phyloP scores from a whole-genome alignment of 2,113 vertebrate species.

The Hydropotes inermis region DNA sequence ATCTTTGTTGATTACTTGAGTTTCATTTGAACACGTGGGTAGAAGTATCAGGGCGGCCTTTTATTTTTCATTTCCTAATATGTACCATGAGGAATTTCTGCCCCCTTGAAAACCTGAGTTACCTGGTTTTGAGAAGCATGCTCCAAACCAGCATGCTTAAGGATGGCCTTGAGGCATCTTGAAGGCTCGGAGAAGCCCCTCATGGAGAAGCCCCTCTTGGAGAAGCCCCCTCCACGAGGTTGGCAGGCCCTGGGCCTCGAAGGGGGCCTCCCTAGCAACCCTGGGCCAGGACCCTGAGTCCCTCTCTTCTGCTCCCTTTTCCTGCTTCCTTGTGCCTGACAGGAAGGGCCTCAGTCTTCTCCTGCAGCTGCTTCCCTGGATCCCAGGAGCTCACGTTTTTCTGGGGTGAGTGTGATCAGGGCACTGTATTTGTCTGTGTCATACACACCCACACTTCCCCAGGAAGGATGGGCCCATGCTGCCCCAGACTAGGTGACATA shows the following conservation, averaged over 20 bases:
- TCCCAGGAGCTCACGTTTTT: neutral
- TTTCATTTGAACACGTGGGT: neutral
- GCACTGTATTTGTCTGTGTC: neutral
- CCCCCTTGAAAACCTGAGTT: neutral
- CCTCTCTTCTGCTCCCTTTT: neutral
- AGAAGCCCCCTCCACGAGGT: neutral
- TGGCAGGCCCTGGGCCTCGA: neutral
- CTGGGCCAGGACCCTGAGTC: neutral
- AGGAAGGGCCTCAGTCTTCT: neutral
- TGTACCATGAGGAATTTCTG: neutral
- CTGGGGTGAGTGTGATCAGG: neutral
- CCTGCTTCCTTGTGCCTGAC: neutral
- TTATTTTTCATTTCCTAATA: neutral
- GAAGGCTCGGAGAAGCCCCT: neutral
- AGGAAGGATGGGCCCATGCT: neutral
- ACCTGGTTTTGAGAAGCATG: neutral
- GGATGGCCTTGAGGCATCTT: neutral
- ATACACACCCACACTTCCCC: neutral
- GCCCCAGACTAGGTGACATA: neutral
- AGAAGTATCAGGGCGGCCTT: neutral
- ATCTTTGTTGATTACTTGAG: neutral
- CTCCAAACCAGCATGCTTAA: neutral
- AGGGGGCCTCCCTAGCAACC: fast-evolving
- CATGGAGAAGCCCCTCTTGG: neutral
- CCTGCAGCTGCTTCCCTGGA: neutral